A percentile compares a stretch with the other conserved stretches of the same genome.
Evolutionary conservation across 2,888 invertebrate species (phyloP).

Genomic region (Agrotis segetum): DNA sequence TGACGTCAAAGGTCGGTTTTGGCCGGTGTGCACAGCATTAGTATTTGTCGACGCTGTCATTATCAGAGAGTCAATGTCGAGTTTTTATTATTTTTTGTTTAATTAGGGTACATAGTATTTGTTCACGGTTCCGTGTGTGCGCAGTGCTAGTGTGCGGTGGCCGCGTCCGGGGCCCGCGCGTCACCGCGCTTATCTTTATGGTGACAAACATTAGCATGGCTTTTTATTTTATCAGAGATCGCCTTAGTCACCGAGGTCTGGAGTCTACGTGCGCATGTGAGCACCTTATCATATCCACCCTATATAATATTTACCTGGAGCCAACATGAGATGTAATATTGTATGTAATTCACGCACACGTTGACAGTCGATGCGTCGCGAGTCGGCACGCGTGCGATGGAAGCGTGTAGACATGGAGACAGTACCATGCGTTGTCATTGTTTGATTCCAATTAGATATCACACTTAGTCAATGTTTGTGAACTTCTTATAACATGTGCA

Average conservation of each 20-base stretch:
- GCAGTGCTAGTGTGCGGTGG: constrained; percentile 83
- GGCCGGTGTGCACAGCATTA: constrained; percentile 64
- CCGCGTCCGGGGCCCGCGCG: constrained; percentile 78
- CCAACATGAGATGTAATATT: constrained; percentile 76
- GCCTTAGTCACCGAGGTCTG: constrained; percentile 82
- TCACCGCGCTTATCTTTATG: constrained; percentile 86
- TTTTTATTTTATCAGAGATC: constrained; percentile 87
- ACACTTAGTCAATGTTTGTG: constrained; percentile 2
- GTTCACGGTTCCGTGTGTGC: constrained; percentile 73
- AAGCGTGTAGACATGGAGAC: constrained; percentile 21
- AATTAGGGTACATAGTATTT: constrained; percentile 83
- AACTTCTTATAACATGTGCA: neutral
- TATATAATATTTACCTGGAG: constrained; percentile 80
- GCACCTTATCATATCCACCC: constrained; percentile 83
- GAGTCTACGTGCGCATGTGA: constrained; percentile 72
- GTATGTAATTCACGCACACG: constrained; percentile 65
- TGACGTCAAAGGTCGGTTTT: constrained; percentile 73
- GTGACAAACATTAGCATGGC: constrained; percentile 81
- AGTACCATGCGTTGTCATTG: neutral
- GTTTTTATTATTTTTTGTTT: constrained; percentile 84
- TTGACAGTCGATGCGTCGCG: constrained; percentile 24
- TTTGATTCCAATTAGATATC: constrained; percentile 15
- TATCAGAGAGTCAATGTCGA: constrained; percentile 81
- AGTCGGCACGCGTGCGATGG: constrained; percentile 4
- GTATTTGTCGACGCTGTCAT: constrained; percentile 72